A percentile compares a stretch with the other conserved stretches of the same genome.
These are phyloP conservation scores for Sebastes ruberrimus DNA, from an alignment of 2,797 vertebrate species.

Conservation along the genomic window DNA sequence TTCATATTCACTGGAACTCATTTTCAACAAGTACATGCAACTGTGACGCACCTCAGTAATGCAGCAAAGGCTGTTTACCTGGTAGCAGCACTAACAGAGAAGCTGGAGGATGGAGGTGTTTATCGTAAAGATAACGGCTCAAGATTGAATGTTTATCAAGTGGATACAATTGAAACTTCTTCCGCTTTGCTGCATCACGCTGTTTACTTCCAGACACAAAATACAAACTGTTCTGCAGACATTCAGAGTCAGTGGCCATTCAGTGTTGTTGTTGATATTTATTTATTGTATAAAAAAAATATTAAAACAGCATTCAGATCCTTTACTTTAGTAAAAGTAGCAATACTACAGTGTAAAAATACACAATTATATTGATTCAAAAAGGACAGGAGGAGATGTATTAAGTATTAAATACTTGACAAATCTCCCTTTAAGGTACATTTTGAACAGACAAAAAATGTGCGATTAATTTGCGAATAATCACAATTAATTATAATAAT, in stretches of 20 bases:
- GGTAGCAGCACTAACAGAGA: neutral
- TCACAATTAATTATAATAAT: too few species aligned
- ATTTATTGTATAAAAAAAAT: neutral
- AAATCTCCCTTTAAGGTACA: too few species aligned
- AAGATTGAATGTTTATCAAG: slow-evolving; percentile 23
- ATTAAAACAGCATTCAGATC: neutral
- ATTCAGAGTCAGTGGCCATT: neutral
- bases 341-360: neutral
- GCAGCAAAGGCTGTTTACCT: slow-evolving; percentile 23
- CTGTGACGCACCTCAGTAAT: neutral
- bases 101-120: slow-evolving; percentile 1
- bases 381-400: neutral
- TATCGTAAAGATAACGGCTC: slow-evolving; percentile 5
- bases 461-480: too few species aligned
- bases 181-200: neutral
- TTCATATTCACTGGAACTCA: slow-evolving; percentile 28
- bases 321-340: neutral
- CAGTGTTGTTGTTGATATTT: neutral
- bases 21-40: slow-evolving; percentile 21
- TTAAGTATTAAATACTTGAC: too few species aligned
- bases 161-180: slow-evolving; percentile 8
- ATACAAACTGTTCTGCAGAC: neutral
- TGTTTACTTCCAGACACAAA: neutral
- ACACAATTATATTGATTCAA: neutral
- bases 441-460: too few species aligned